Conservation (phyloP, 2,113 vertebrate species). For the Arenaria interpres region DNA sequence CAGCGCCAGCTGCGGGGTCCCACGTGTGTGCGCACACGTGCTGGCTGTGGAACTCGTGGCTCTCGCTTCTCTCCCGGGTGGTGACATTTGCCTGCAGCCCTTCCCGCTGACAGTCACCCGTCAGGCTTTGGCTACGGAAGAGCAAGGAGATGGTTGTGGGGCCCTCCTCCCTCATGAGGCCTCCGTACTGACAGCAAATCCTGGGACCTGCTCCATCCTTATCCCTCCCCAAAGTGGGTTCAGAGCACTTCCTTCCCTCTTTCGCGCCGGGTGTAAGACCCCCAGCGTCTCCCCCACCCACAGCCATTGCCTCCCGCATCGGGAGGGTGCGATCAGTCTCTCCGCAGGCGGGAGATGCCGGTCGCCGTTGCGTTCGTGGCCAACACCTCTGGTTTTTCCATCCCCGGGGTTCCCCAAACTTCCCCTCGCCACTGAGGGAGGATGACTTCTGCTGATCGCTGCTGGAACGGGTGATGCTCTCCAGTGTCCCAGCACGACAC, state of each 20-base stretch:
- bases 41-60: neutral
- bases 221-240: fast-evolving
- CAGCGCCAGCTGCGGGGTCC: fast-evolving
- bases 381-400: neutral
- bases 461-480: neutral
- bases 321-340: neutral
- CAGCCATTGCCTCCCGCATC: neutral
- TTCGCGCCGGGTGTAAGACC: neutral
- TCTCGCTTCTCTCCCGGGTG: fast-evolving
- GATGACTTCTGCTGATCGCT: neutral
- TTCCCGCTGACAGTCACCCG: neutral
- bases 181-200: neutral
- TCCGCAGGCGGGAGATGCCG: fast-evolving
- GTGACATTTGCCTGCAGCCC: neutral
- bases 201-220: neutral
- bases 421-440: fast-evolving
- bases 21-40: neutral
- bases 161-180: neutral
- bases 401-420: neutral
- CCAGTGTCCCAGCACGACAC: fast-evolving
- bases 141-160: neutral
- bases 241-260: neutral
- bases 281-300: fast-evolving
- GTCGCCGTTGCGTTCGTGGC: neutral
- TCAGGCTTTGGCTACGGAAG: neutral